These are phyloP conservation scores for Tragelaphus buxtoni DNA, from an alignment of 2,113 vertebrate species.

Conservation along the genomic window DNA sequence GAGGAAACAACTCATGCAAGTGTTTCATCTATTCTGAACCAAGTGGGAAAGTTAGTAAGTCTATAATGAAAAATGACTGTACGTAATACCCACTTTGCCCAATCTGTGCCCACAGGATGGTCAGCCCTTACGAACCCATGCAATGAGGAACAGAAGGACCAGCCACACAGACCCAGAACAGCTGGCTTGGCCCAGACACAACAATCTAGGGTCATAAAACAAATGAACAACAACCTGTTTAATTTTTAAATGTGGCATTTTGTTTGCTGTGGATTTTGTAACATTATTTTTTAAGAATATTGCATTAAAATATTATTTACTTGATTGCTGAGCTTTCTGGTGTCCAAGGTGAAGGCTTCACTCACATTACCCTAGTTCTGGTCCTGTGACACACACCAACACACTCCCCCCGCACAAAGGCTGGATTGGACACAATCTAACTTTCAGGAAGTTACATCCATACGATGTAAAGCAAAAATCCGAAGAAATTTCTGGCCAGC, in stretches of 20 bases:
- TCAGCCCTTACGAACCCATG: not conserved
- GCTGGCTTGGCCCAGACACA: not conserved
- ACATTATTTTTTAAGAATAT: not conserved
- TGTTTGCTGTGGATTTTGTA: not conserved
- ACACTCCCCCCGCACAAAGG: not conserved
- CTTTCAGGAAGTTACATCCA: not conserved
- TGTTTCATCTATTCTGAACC: not conserved
- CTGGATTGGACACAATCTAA: not conserved
- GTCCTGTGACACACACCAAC: not conserved
- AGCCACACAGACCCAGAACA: not conserved
- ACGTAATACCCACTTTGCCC: not conserved
- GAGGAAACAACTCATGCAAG: not conserved
- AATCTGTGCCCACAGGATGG: not conserved
- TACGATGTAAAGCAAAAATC: not conserved
- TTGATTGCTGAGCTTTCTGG: not conserved
- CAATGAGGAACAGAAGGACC: accelerated
- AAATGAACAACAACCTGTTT: not conserved
- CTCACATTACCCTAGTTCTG: not conserved
- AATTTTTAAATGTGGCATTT: not conserved
- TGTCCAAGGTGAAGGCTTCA: not conserved
- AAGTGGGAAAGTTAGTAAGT: not conserved
- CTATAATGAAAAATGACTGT: not conserved
- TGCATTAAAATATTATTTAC: not conserved
- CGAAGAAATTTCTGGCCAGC: not conserved
- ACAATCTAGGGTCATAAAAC: not conserved